Evolutionary conservation across 2,888 invertebrate species (phyloP).

Genomic region (Lymantria monacha): DNA sequence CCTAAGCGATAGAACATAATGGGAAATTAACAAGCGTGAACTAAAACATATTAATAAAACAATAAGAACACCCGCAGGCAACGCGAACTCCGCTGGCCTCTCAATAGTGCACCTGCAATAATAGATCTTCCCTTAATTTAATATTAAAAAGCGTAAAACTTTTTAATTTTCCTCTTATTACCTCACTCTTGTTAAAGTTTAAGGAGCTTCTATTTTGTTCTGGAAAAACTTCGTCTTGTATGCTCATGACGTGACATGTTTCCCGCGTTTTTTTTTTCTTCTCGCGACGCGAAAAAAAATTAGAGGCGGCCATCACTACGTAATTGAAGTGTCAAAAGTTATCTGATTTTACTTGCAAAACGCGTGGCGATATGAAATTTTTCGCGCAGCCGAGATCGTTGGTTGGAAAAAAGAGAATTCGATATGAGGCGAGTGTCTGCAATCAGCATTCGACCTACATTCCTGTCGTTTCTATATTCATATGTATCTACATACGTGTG

Average conservation of each 20-base stretch:
- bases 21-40: constrained; percentile 68
- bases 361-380: constrained; percentile 78
- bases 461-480: constrained; percentile 56
- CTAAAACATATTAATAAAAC: constrained; percentile 64
- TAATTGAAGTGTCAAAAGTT: constrained; percentile 83
- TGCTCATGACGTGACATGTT: constrained; percentile 71
- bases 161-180: constrained; percentile 67
- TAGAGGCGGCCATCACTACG: constrained; percentile 73
- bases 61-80: constrained; percentile 44
- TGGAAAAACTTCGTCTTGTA: constrained; percentile 62
- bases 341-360: constrained; percentile 82
- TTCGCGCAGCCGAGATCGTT: constrained; percentile 71
- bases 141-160: constrained; percentile 63
- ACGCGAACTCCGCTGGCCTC: constrained; percentile 27
- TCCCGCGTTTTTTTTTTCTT: constrained; percentile 55
- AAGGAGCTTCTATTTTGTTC: constrained; percentile 66
- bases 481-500: constrained; percentile 34
- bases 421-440: constrained; percentile 75
- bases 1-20: constrained; percentile 55
- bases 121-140: constrained; percentile 51
- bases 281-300: constrained; percentile 55
- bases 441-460: constrained; percentile 78
- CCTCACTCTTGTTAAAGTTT: constrained; percentile 52
- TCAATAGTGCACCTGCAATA: constrained; percentile 57
- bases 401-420: constrained; percentile 76